Evolutionary conservation across 53 echinoderm and acorn worm genomes (phyloP), one percentile per base, ranked within the genome.

Genomic region (Echinometra lucunter): DNA sequence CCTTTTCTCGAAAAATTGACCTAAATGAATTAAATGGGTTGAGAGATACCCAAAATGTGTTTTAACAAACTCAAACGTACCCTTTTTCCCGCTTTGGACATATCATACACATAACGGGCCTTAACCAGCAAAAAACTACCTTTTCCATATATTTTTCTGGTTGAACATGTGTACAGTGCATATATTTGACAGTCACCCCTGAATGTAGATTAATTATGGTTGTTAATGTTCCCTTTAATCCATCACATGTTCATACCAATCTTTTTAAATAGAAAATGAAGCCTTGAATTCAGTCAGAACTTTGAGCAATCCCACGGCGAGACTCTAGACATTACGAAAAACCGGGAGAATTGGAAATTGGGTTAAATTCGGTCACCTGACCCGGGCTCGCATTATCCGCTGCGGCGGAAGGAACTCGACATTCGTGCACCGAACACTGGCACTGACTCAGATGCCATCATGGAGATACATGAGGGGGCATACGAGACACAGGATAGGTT

Each of bases 301-400:
- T 49, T 85, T 53, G 28, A 49, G 85, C 85, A 85, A 49, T 85
- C 85, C 85, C 85, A 4, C 28, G 85, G 85, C 85, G 47, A 85
- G 85, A 85, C 85, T n/a, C 47, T 49, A 85, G 85, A 85, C 85
- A 49, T 81, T 44, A 44, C 28, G n/a, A 53, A 49, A 85, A n/a
- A 47, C 49, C 85, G 28, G 11, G 42, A 85, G 85, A 85, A 85
- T 85, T 45, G 49, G 85, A 45, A 85, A 85, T 85, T 49, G 85
- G 85, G 85, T 49, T 85, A 85, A 85, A 85, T 85, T 85, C n/a
- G 85, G 85, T 85, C 49, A 85, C 85, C 85, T 85, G 85, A 85
- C 85, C 85, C 15, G 28, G 27, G 49, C 49, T 49, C 2, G 49
- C 53, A 85, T 85, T 85, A 85, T n/a, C 85, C 85, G 19, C 15